These are phyloP conservation scores for Achatina immaculata DNA, from an alignment of 1,140 invertebrate species.

Conservation along the genomic window DNA sequence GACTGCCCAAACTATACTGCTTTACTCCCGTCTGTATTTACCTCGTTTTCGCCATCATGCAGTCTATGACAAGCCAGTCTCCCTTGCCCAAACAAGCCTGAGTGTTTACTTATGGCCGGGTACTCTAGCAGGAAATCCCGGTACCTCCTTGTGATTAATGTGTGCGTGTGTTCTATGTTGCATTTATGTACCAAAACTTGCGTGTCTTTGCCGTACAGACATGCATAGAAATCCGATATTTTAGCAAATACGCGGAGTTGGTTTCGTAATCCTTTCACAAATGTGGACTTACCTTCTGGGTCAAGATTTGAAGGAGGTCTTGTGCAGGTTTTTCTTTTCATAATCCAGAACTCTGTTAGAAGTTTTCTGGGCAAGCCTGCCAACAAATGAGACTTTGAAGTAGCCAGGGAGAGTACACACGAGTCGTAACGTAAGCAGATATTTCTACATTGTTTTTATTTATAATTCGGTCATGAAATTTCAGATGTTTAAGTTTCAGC, in stretches of 20 bases:
- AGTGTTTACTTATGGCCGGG: not conserved
- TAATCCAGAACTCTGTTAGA: too few relatives aligned
- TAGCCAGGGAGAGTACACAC: too few relatives aligned
- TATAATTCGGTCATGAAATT: too few relatives aligned
- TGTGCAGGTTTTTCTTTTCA: too few relatives aligned
- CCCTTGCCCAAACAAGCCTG: not conserved
- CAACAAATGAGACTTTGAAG: too few relatives aligned
- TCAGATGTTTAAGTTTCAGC: too few relatives aligned
- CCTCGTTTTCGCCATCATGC: not conserved
- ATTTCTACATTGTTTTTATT: too few relatives aligned
- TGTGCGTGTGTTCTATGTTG: constrained; percentile 28
- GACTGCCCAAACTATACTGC: not conserved
- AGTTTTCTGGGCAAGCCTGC: too few relatives aligned
- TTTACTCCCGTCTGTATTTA: not conserved
- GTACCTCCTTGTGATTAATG: constrained; percentile 18
- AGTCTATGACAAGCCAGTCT: not conserved
- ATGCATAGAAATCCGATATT: constrained; percentile 1
- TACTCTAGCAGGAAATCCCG: not conserved
- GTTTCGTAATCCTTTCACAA: not conserved
- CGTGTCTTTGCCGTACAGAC: not conserved
- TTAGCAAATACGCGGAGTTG: not conserved
- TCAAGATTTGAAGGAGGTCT: not conserved
- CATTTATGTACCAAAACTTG: not conserved
- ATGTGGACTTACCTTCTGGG: not conserved
- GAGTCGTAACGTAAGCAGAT: too few relatives aligned